Conservation (phyloP, 1,140 invertebrate genomes). For the Drosophila ananassae region DNA sequence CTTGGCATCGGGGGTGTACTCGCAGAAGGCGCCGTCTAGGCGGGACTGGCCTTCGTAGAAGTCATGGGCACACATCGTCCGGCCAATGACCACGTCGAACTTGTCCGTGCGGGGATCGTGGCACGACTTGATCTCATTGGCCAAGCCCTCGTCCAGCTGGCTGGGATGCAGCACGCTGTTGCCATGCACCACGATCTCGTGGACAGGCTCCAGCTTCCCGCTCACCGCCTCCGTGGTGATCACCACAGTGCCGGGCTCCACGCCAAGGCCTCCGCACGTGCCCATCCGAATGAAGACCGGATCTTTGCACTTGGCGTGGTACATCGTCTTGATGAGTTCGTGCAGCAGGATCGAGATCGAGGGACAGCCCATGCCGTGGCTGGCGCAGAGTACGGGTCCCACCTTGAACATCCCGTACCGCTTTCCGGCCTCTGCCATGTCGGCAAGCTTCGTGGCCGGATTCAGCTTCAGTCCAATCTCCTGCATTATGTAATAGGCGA, state of each 20-base stretch:
- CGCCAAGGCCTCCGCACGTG: conserved; percentile 90
- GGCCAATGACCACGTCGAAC: conserved; percentile 92
- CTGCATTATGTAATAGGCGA: conserved; percentile 51
- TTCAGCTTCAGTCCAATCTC: conserved; percentile 59
- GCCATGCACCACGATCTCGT: conserved; percentile 86
- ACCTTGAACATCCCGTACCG: conserved; percentile 58
- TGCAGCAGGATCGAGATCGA: conserved; percentile 91
- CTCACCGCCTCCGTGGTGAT: conserved; percentile 88
- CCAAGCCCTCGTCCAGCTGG: conserved; percentile 90
- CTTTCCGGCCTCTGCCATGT: conserved; percentile 41
- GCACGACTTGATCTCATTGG: conserved; percentile 88
- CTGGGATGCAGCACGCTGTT: conserved; percentile 85
- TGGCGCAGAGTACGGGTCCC: conserved; percentile 72
- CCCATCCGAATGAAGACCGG: conserved; percentile 91
- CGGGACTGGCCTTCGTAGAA: conserved; percentile 94
- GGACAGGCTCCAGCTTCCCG: conserved; percentile 86
- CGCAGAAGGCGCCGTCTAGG: conserved; percentile 97
- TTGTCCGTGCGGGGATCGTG: conserved; percentile 86
- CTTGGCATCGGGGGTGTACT: conserved; percentile 94
- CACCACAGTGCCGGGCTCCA: conserved; percentile 89
- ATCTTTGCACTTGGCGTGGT: conserved; percentile 88
- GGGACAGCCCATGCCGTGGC: conserved; percentile 93
- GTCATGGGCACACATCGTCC: conserved; percentile 97
- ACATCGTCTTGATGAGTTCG: conserved; percentile 91
- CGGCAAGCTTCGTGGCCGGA: conserved; percentile 31